Conservation (phyloP, 2,888 invertebrate species). For the Temnothorax unifasciatus region DNA sequence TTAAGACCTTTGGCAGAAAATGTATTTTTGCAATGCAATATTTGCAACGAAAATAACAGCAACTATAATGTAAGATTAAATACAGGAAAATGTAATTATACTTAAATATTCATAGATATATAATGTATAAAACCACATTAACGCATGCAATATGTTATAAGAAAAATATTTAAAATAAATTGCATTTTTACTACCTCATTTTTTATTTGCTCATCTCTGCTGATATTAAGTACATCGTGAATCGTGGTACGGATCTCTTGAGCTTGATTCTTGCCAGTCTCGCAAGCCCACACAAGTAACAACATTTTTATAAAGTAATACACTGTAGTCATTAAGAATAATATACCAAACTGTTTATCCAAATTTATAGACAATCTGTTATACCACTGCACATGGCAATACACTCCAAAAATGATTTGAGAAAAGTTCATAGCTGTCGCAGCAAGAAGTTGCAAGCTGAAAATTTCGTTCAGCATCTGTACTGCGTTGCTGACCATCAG, state of each 20-base stretch:
- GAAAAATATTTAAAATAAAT: neutral
- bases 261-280: neutral
- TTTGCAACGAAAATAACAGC: neutral
- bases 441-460: too few relatives aligned
- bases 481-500: neutral
- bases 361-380: neutral
- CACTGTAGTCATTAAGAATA: neutral
- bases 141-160: neutral
- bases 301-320: neutral
- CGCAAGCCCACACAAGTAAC: neutral
- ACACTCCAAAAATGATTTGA: too few relatives aligned
- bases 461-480: neutral
- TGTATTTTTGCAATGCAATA: neutral
- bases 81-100: neutral
- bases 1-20: neutral
- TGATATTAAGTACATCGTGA: neutral
- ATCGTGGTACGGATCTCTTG: neutral
- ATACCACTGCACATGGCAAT: too few relatives aligned
- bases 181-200: neutral
- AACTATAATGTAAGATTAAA: neutral
- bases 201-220: neutral
- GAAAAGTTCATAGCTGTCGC: too few relatives aligned
- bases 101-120: neutral
- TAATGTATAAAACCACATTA: neutral
- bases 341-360: accelerated